These are phyloP conservation scores for Panthera uncia DNA, from an alignment of 2,113 vertebrate species.

Conservation along the genomic window DNA sequence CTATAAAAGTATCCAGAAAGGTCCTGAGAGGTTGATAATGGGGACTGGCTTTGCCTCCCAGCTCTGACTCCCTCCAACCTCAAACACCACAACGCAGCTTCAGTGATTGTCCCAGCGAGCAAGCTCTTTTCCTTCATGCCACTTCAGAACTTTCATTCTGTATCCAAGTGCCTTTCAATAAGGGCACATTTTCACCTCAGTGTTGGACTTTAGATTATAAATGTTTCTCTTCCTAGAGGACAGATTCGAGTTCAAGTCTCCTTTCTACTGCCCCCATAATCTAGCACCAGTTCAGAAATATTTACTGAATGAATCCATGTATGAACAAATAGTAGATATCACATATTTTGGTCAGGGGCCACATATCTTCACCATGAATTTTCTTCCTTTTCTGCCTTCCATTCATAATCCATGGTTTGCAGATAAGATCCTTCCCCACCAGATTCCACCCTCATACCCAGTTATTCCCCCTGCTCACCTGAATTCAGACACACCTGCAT, in stretches of 20 bases:
- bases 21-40: neutral
- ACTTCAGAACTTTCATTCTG: neutral
- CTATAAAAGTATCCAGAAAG: neutral
- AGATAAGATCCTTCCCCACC: neutral
- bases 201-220: neutral
- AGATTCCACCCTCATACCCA: neutral
- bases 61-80: neutral
- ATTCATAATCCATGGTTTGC: neutral
- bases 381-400: neutral
- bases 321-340: neutral
- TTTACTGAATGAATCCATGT: neutral
- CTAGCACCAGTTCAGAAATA: neutral
- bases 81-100: neutral
- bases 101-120: neutral
- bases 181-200: neutral
- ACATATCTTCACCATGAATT: neutral
- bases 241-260: neutral
- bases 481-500: neutral
- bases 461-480: fast-evolving
- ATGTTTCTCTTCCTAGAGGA: neutral
- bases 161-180: neutral
- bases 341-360: neutral
- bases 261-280: neutral
- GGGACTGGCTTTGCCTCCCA: neutral
- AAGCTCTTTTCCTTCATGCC: neutral